Evolutionary conservation across 2,113 vertebrate species (phyloP).

Genomic region (Acinonyx jubatus): DNA sequence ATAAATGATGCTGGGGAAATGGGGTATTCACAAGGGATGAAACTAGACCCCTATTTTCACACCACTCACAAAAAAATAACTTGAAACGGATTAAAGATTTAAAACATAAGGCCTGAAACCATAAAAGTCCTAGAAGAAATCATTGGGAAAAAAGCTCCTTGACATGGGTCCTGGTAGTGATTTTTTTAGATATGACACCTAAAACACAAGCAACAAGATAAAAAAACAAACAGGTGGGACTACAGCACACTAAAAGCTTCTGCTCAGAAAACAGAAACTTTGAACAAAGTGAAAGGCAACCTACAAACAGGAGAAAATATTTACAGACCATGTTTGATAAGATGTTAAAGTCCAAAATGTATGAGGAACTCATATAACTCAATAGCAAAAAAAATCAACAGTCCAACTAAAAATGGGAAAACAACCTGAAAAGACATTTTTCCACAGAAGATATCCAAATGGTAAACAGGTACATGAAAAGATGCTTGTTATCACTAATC

Average conservation of each 20-base stretch:
- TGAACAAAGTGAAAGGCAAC: background rate
- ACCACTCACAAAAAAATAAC: background rate
- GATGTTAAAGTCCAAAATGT: background rate
- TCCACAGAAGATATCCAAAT: background rate
- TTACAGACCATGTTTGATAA: background rate
- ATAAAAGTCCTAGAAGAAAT: background rate
- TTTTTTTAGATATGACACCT: background rate
- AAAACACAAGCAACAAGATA: background rate
- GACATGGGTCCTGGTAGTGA: background rate
- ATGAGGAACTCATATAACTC: background rate
- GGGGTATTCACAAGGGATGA: background rate
- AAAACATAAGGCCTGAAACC: background rate
- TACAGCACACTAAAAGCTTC: background rate
- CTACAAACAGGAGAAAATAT: background rate
- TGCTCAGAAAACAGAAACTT: background rate
- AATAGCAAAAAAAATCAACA: background rate
- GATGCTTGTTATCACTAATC: background rate
- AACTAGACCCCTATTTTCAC: background rate
- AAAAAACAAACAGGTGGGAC: background rate
- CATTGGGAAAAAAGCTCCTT: background rate
- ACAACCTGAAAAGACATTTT: background rate
- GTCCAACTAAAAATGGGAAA: background rate
- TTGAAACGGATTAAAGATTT: background rate
- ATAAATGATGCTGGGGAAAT: background rate
- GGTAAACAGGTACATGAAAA: background rate